Evolutionary conservation across 1,140 invertebrate species (phyloP).

Genomic region (Rhagoletis zephyria): DNA sequence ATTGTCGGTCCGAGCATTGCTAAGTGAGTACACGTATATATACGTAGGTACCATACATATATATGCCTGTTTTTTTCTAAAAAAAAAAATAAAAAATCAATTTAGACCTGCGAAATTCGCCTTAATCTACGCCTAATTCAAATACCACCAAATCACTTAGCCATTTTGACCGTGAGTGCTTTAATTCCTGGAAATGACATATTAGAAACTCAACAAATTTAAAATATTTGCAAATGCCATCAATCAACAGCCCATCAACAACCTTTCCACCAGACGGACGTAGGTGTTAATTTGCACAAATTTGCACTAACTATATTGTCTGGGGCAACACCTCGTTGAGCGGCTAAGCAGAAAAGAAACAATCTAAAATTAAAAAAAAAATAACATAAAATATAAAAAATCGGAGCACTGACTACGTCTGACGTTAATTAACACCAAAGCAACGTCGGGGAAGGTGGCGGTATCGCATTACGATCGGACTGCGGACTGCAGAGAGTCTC

Average conservation of each 20-base stretch:
- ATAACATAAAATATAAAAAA: slow-evolving; percentile 15
- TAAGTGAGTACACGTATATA: no score
- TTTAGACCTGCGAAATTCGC: no score
- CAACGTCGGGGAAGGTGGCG: not conserved
- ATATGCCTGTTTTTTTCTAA: no score
- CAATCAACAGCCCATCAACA: slow-evolving; percentile 46
- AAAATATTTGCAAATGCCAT: slow-evolving; percentile 6
- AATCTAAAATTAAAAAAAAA: not conserved
- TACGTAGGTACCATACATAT: no score
- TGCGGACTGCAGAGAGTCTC: not conserved
- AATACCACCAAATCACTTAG: slow-evolving; percentile 11
- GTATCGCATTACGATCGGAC: slow-evolving; percentile 37
- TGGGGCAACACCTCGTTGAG: slow-evolving; percentile 42
- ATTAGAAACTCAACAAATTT: slow-evolving; percentile 18
- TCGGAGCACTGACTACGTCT: not conserved
- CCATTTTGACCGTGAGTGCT: not conserved
- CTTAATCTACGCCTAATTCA: not conserved
- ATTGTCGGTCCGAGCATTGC: no score
- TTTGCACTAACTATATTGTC: slow-evolving; percentile 51
- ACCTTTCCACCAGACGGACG: slow-evolving; percentile 16
- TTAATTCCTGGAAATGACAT: slow-evolving; percentile 31
- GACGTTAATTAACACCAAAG: slow-evolving; percentile 49
- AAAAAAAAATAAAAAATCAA: no score
- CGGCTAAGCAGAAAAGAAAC: not conserved
- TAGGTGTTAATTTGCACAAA: slow-evolving; percentile 56